Conservation (phyloP, 2,797 vertebrate genomes). For the Rachycentron canadum region DNA sequence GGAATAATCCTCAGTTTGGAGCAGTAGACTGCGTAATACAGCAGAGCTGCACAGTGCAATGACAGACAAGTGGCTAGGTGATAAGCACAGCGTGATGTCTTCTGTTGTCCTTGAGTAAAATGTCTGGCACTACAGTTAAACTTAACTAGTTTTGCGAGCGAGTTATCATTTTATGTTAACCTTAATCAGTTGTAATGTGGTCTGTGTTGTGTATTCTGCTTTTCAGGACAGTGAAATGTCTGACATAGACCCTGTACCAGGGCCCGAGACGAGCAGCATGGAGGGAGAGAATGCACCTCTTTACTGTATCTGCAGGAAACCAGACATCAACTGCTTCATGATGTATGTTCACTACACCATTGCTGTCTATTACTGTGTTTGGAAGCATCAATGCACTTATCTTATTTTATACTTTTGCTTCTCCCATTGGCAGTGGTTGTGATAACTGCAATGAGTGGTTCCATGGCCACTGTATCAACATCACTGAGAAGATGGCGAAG, state of each 20-base stretch:
- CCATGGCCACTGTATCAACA: constrained; percentile 94
- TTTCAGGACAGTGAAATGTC: constrained; percentile 89
- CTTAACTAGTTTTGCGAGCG: neutral
- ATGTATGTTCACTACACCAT: constrained; percentile 85
- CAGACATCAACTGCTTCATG: constrained; percentile 98
- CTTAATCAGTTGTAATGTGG: neutral
- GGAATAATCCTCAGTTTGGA: neutral
- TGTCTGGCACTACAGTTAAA: neutral
- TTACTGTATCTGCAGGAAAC: constrained; percentile 94
- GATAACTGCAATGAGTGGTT: constrained; percentile 98
- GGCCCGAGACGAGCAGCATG: constrained; percentile 84
- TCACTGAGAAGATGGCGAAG: constrained; percentile 95
- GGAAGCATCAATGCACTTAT: neutral
- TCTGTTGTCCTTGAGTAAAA: neutral
- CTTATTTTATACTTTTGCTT: constrained; percentile 9
- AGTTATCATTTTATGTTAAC: neutral
- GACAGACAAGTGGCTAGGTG: neutral
- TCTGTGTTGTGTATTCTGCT: neutral
- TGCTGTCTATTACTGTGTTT: neutral
- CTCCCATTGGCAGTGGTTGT: constrained; percentile 86
- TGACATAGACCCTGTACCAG: constrained; percentile 81
- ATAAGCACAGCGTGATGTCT: neutral
- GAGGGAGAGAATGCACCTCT: constrained; percentile 90
- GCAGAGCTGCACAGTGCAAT: neutral
- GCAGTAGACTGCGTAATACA: neutral